phyloP scores from a whole-genome alignment of 2,113 vertebrate genomes.

The Solenodon paradoxus region DNA sequence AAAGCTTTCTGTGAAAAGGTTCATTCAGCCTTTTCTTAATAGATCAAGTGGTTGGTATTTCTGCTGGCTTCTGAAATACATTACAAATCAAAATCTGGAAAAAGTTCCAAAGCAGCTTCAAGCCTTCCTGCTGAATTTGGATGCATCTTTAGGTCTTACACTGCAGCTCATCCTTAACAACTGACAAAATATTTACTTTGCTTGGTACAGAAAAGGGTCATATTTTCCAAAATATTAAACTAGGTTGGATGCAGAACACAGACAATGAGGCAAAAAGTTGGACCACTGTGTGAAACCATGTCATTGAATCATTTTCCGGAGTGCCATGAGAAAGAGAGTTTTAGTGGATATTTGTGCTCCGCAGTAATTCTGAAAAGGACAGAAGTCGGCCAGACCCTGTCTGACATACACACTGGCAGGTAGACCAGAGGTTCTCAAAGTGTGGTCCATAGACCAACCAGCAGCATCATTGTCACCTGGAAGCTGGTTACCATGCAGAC shows the following conservation, averaged over 20 bases:
- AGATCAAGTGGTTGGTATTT: slow-evolving; percentile 83
- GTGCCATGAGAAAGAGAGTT: slow-evolving; percentile 79
- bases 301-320: slow-evolving; percentile 85
- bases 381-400: slow-evolving; percentile 33
- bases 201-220: slow-evolving; percentile 83
- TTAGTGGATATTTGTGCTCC: slow-evolving; percentile 52
- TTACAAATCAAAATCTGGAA: slow-evolving; percentile 85
- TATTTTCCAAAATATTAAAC: slow-evolving; percentile 88
- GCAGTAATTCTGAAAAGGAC: background rate
- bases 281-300: slow-evolving; percentile 77
- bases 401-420: background rate
- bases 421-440: background rate
- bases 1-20: slow-evolving; percentile 80
- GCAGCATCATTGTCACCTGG: background rate
- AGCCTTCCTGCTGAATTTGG: slow-evolving; percentile 87
- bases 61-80: slow-evolving; percentile 84
- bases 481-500: background rate
- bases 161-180: slow-evolving; percentile 91
- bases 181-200: slow-evolving; percentile 93
- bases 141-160: slow-evolving; percentile 81
- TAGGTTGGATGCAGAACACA: slow-evolving; percentile 87
- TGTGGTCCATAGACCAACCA: background rate
- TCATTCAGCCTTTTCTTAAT: slow-evolving; percentile 82
- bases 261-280: slow-evolving; percentile 86
- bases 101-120: slow-evolving; percentile 83